Base-by-base conservation (phyloP, 2,113 vertebrate species). In the Cygnus buccinator region DNA sequence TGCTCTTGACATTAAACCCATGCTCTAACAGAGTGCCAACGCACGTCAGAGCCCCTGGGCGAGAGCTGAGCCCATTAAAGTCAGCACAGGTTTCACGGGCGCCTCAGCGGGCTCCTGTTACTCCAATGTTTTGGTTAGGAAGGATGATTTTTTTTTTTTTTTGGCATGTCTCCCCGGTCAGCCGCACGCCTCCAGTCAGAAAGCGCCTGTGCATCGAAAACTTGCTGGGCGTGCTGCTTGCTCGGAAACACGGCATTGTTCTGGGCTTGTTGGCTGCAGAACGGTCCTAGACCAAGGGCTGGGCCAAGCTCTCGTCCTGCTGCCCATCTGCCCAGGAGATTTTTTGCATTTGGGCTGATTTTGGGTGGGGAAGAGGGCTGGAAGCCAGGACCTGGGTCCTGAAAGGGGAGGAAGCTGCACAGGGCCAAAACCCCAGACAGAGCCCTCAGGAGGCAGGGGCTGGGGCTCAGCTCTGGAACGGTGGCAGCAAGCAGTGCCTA, bases 301-400 rank as follows among this genome's bases (percentile, higher is more conserved):
- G 50, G 4, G 7, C 1, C 2, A 0, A 29, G 63, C 7, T 9
- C 0, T 5, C 2, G 10, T 17, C 8, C 74, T 4, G 4, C 23
- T 50, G 11, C 4, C 25, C 6, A 2, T 7, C 70, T 25, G 44
- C 6, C 55, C 82, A 35, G n/a, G 7, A 58, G 13, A 63, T 37
- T 43, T 59, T 17, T 21, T 22, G 31, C 11, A 2, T 57, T 71
- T 31, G 18, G 20, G 41, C 20, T 66, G 39, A 13, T 19, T 71
- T 87, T 21, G 39, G 59, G 23, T 28, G 33, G 33, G 41, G 35
- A 65, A 9, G 4, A 19, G 39, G 18, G 3, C 25, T 46, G 35
- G 58, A 35, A 87, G 39, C 2, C n/a, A 55, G 48, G 58, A 72
- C 4, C 33, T 21, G 26, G 20, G 33, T 35, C 9, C 54, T 29